These are phyloP conservation scores for Hippopotamus amphibius DNA, from an alignment of 2,113 vertebrate species.

Conservation along the genomic window DNA sequence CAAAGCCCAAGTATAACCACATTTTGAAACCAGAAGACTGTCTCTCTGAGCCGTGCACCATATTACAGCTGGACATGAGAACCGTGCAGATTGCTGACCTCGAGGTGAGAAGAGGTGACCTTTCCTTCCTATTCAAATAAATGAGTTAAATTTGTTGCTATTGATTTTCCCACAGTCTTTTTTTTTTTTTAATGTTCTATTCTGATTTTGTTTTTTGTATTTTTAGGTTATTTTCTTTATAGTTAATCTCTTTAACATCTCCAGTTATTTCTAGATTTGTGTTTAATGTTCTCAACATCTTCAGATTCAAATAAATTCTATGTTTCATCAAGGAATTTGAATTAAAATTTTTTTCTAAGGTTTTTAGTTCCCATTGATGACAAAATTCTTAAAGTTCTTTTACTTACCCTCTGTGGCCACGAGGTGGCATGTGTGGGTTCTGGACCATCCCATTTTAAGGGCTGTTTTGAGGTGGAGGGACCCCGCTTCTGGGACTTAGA, in stretches of 20 bases:
- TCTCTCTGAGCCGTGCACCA: slow-evolving; percentile 85
- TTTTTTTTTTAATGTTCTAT: not conserved
- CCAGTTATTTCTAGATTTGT: not conserved
- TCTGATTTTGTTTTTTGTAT: slow-evolving; percentile 16
- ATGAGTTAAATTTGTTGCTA: not conserved
- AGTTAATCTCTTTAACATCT: not conserved
- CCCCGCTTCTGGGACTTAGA: not conserved
- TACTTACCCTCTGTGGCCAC: not conserved
- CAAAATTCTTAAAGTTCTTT: not conserved
- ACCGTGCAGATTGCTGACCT: slow-evolving; percentile 88
- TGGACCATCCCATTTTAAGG: not conserved
- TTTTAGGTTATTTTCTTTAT: slow-evolving; percentile 17
- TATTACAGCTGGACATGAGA: slow-evolving; percentile 88
- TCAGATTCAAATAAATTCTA: not conserved
- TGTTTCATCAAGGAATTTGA: not conserved
- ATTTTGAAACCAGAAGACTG: slow-evolving; percentile 87
- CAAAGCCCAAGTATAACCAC: slow-evolving; percentile 91
- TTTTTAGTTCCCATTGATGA: not conserved
- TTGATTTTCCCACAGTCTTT: not conserved
- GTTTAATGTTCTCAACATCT: not conserved
- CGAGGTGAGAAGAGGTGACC: slow-evolving; percentile 83
- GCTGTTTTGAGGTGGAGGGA: not conserved
- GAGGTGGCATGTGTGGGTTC: accelerated
- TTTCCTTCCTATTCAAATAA: not conserved
- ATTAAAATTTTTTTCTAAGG: not conserved